phyloP scores from a whole-genome alignment of 1,140 invertebrate species.

The Nylanderia fulva region DNA sequence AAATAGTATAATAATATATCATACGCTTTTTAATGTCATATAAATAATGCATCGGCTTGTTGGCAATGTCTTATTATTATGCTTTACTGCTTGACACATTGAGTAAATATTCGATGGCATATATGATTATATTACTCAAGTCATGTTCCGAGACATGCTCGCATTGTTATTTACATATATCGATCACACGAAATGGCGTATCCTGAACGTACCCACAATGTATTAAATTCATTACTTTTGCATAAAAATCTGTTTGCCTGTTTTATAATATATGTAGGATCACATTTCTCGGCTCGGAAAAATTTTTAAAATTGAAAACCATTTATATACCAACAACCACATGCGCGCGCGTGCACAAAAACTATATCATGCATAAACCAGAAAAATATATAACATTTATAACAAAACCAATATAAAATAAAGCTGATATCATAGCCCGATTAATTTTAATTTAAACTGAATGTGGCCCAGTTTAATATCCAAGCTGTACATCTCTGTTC shows the following conservation, averaged over 20 bases:
- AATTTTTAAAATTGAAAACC: conserved; percentile 31
- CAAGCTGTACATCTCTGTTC: conserved; percentile 38
- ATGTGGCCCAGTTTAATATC: conserved; percentile 53
- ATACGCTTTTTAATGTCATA: conserved; percentile 32
- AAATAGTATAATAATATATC: too few species aligned
- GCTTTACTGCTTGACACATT: conserved; percentile 43
- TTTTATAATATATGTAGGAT: conserved; percentile 4
- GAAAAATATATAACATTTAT: conserved; percentile 35
- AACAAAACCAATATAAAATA: conserved; percentile 24
- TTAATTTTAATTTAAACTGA: conserved; percentile 57
- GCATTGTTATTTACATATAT: conserved; percentile 51
- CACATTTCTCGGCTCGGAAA: neutral
- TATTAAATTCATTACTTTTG: conserved; percentile 42
- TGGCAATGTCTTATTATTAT: conserved; percentile 32
- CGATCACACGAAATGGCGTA: conserved; percentile 24
- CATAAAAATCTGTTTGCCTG: conserved; percentile 23
- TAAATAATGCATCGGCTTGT: conserved; percentile 28
- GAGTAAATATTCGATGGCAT: conserved; percentile 59
- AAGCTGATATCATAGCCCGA: conserved; percentile 38
- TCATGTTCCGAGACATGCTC: conserved; percentile 42
- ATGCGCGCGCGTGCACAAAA: neutral
- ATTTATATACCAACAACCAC: neutral
- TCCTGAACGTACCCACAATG: neutral
- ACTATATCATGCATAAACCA: conserved; percentile 29
- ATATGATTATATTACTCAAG: conserved; percentile 51